Evolutionary conservation across 2,888 invertebrate genomes (phyloP).

Genomic region (Diarsia brunnea): DNA sequence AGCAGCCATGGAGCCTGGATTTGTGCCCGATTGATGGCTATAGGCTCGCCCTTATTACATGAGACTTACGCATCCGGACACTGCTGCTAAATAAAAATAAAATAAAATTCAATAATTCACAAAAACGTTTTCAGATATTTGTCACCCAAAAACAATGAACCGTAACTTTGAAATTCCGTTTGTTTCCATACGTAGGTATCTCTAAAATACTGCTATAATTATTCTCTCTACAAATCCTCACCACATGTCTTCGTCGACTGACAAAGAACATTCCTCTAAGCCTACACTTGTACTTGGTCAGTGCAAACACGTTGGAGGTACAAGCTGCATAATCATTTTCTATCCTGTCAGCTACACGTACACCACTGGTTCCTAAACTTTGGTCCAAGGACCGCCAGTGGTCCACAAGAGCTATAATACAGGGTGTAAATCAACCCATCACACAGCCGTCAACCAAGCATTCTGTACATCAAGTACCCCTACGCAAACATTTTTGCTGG

Average conservation of each 20-base stretch:
- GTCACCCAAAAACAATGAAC: background rate
- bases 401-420: background rate
- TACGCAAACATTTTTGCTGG: too few species aligned
- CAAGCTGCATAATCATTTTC: constrained; percentile 24
- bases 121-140: background rate
- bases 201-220: background rate
- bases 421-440: too few species aligned
- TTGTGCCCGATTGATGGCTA: too few species aligned
- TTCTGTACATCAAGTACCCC: too few species aligned
- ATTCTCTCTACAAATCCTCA: background rate
- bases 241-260: background rate
- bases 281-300: background rate
- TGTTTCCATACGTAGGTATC: background rate
- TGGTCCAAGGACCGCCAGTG: background rate
- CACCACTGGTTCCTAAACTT: background rate
- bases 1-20: too few species aligned
- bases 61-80: too few species aligned
- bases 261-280: background rate
- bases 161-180: background rate
- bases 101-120: too few species aligned
- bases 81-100: too few species aligned
- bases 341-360: constrained; percentile 1
- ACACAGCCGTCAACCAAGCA: too few species aligned
- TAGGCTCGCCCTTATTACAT: too few species aligned
- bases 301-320: constrained; percentile 5